phyloP scores from a whole-genome alignment of 2,888 invertebrate species.

The Idaea dimidiata region DNA sequence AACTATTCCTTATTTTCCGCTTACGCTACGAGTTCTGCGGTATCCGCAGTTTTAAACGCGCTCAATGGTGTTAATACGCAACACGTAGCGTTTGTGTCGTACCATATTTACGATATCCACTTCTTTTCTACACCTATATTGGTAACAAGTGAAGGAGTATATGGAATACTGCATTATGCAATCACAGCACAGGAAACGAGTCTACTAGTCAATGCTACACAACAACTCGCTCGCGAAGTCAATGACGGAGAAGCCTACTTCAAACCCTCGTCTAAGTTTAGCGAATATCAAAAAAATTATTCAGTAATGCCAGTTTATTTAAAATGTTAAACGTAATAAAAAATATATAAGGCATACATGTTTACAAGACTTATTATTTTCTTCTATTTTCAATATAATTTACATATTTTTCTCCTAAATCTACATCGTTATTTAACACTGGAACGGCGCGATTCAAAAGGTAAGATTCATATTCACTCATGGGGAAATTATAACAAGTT shows the following conservation, averaged over 20 bases:
- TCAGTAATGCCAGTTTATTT: too few relatives aligned
- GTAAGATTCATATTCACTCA: constrained; percentile 48
- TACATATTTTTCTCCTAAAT: constrained; percentile 51
- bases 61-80: constrained; percentile 21
- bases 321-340: too few relatives aligned
- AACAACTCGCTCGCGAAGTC: constrained; percentile 8
- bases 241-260: constrained; percentile 11
- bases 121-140: constrained; percentile 20
- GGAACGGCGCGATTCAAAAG: constrained; percentile 43
- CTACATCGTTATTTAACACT: constrained; percentile 47
- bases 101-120: constrained; percentile 17
- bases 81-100: constrained; percentile 23
- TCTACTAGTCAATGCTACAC: constrained; percentile 6
- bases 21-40: constrained; percentile 24
- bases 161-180: constrained; percentile 9
- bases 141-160: constrained; percentile 13
- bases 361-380: neutral
- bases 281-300: too few relatives aligned
- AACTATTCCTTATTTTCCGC: constrained; percentile 15
- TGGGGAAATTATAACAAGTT: constrained; percentile 39
- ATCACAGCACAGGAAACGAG: constrained; percentile 15
- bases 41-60: constrained; percentile 26
- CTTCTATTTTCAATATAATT: constrained; percentile 32
- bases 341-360: too few relatives aligned
- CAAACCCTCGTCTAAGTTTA: constrained; percentile 2